Conservation (phyloP, 2,888 invertebrate species). For the Ypsolopha sequella region DNA sequence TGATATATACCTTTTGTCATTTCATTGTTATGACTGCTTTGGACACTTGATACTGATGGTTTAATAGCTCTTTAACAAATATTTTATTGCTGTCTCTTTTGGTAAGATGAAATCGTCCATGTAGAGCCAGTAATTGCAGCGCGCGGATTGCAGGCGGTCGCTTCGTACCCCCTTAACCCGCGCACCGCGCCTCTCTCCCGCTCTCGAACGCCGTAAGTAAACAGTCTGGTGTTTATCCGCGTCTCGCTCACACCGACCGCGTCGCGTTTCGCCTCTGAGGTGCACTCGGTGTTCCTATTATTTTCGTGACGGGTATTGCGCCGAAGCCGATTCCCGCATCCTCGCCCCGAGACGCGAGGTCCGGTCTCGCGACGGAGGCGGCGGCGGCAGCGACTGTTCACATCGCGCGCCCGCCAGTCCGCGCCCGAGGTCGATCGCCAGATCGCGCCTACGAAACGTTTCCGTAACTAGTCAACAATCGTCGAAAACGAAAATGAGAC, state of each 20-base stretch:
- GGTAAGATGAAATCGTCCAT: constrained; percentile 11
- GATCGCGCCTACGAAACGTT: constrained; percentile 53
- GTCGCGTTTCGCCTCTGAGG: constrained; percentile 68
- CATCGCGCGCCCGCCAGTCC: constrained; percentile 53
- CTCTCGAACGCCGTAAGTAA: constrained; percentile 68
- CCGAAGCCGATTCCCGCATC: constrained; percentile 70
- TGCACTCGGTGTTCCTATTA: constrained; percentile 71
- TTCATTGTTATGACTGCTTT: too few relatives aligned
- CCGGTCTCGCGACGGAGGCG: constrained; percentile 66
- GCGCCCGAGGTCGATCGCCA: constrained; percentile 62
- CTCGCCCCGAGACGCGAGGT: constrained; percentile 67
- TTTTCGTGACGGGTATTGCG: constrained; percentile 72
- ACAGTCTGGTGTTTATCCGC: constrained; percentile 70
- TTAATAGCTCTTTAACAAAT: too few relatives aligned
- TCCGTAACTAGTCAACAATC: constrained; percentile 11
- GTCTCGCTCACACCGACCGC: constrained; percentile 70
- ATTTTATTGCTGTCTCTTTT: too few relatives aligned
- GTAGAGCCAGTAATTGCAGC: constrained; percentile 61
- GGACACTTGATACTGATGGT: too few relatives aligned
- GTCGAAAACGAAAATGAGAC: constrained; percentile 54
- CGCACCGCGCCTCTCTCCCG: constrained; percentile 33
- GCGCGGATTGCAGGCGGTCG: constrained; percentile 66
- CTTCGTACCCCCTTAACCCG: constrained; percentile 38
- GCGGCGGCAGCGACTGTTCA: constrained; percentile 61
- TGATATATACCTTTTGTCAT: too few relatives aligned